A percentile compares a stretch with the other conserved stretches of the same genome.
Evolutionary conservation across 2,888 invertebrate species (phyloP).

Genomic region (Nipponacmea schrenckii): DNA sequence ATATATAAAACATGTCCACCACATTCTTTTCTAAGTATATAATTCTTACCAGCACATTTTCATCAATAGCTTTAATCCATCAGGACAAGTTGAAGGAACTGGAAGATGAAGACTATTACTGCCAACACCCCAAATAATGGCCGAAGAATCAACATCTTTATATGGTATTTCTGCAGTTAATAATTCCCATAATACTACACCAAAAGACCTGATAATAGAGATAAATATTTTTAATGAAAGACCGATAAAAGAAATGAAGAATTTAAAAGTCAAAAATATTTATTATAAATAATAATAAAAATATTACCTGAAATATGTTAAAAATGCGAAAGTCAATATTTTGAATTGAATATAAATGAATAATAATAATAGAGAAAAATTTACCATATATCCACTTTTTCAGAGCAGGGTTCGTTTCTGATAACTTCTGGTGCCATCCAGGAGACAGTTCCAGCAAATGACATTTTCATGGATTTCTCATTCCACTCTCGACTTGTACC

Average conservation of each 20-base stretch:
- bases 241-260: neutral
- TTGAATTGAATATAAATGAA: too few species aligned
- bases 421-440: constrained; percentile 99
- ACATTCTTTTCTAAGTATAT: too few species aligned
- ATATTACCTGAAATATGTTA: too few species aligned
- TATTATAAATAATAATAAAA: neutral
- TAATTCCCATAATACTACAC: constrained; percentile 97
- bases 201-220: constrained; percentile 77
- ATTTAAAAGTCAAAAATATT: neutral
- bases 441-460: constrained; percentile 96
- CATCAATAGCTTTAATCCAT: constrained; percentile 80
- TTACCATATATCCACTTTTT: constrained; percentile 96
- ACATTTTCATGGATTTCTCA: constrained; percentile 95
- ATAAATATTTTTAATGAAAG: neutral
- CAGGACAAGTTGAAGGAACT: constrained; percentile 89
- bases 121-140: constrained; percentile 98
- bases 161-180: constrained; percentile 94
- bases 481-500: constrained; percentile 92
- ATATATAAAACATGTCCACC: too few species aligned
- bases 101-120: constrained; percentile 91
- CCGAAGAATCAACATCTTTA: constrained; percentile 92
- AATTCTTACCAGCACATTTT: constrained; percentile 85
- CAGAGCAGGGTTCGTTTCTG: constrained; percentile 94
- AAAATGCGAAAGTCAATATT: too few species aligned
- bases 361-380: constrained; percentile 26